Conservation (phyloP, 2,113 vertebrate genomes). For the Edolisoma coerulescens region DNA sequence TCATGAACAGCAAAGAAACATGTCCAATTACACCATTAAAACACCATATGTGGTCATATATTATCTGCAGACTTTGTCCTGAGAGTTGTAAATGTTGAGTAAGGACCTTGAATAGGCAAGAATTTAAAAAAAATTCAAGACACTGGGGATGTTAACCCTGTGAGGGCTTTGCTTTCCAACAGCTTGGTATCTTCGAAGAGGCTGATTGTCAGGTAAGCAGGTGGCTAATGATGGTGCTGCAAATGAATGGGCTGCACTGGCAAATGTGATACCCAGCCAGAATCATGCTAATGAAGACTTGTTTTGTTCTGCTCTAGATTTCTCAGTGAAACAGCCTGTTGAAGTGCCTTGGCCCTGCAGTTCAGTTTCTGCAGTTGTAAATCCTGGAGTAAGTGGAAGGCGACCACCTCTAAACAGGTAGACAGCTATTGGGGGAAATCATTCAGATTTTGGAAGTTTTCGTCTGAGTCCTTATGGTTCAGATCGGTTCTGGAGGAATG, state of each 20-base stretch:
- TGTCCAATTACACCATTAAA: background rate
- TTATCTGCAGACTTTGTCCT: background rate
- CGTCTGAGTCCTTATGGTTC: background rate
- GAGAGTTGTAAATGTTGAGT: background rate
- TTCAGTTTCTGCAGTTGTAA: background rate
- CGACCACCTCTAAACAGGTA: background rate
- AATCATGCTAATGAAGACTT: background rate
- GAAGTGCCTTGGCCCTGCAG: background rate
- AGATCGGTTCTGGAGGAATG: accelerated
- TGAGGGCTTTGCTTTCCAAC: background rate
- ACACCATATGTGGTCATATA: background rate
- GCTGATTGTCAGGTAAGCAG: background rate
- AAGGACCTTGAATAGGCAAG: background rate
- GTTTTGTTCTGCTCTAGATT: background rate
- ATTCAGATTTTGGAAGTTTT: background rate
- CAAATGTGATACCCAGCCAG: background rate
- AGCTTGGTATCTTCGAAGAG: background rate
- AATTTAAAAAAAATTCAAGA: background rate
- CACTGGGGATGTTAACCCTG: background rate
- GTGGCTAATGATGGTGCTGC: background rate
- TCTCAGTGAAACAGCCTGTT: background rate
- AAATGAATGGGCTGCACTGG: background rate
- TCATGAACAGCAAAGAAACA: background rate
- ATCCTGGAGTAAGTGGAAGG: background rate
- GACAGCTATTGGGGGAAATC: background rate